Evolutionary conservation across 2,797 vertebrate genomes (phyloP).

Genomic region (Smutsia temminckii): DNA sequence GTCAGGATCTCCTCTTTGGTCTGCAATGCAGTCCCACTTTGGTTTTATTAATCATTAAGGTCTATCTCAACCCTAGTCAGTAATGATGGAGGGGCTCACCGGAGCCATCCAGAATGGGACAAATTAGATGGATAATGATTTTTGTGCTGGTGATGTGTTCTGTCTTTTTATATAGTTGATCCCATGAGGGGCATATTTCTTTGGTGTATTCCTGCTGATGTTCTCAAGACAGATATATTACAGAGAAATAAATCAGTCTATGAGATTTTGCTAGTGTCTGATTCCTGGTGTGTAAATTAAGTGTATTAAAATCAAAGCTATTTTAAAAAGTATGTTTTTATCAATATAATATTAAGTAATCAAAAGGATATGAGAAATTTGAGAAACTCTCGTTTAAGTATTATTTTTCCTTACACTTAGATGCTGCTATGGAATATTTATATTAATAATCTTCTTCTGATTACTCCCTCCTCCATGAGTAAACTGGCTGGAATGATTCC

Average conservation of each 20-base stretch:
- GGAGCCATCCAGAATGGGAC: conserved; percentile 82
- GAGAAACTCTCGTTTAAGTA: conserved; percentile 37
- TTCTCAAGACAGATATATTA: conserved; percentile 81
- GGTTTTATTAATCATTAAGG: conserved; percentile 76
- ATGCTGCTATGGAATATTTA: conserved; percentile 61
- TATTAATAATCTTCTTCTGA: conserved; percentile 46
- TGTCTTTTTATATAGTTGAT: conserved; percentile 82
- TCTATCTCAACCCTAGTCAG: conserved; percentile 79
- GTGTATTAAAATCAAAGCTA: conserved; percentile 68
- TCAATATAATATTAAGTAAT: conserved; percentile 63
- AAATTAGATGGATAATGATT: conserved; percentile 84
- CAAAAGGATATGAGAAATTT: conserved; percentile 49
- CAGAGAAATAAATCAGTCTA: conserved; percentile 77
- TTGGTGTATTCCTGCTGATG: conserved; percentile 78
- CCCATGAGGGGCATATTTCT: conserved; percentile 78
- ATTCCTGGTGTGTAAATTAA: conserved; percentile 74
- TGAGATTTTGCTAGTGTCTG: conserved; percentile 67
- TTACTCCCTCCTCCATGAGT: conserved; percentile 43
- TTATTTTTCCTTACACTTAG: conserved; percentile 50
- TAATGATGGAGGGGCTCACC: conserved; percentile 74
- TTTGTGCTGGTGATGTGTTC: conserved; percentile 82
- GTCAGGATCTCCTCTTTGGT: conserved; percentile 62
- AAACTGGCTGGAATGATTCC: conserved; percentile 60
- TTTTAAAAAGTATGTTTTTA: conserved; percentile 66
- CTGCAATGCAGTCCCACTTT: conserved; percentile 66